Evolutionary conservation across 2,888 invertebrate genomes (phyloP).

Genomic region (Erebia palarica): DNA sequence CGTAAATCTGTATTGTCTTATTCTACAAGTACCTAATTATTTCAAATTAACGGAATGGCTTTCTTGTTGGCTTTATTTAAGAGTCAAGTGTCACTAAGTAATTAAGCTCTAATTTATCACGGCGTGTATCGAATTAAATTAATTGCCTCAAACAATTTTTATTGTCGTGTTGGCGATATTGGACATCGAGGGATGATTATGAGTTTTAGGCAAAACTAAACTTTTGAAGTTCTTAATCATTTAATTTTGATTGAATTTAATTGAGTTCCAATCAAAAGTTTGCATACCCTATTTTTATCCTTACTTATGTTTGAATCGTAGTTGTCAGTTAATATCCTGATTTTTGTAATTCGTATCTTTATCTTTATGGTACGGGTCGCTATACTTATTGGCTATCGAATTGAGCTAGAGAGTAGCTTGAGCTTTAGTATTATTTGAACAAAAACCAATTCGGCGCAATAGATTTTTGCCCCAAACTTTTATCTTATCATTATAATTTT

Average conservation of each 20-base stretch:
- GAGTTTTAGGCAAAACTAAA: neutral
- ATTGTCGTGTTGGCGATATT: neutral
- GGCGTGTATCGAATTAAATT: slow-evolving; percentile 19
- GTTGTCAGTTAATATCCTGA: neutral
- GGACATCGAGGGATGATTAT: neutral
- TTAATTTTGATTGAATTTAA: neutral
- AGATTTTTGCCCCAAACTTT: neutral
- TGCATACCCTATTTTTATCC: neutral
- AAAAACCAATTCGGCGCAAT: slow-evolving; percentile 2
- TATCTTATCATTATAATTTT: neutral
- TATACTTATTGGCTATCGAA: too few relatives aligned
- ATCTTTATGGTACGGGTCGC: too few relatives aligned
- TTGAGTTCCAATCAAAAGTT: neutral
- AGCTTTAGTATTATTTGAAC: neutral
- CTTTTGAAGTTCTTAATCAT: neutral
- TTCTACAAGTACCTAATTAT: neutral
- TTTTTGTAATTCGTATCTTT: too few relatives aligned
- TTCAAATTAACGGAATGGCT: slow-evolving; percentile 15
- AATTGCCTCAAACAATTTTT: slow-evolving; percentile 15
- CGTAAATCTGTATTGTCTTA: neutral
- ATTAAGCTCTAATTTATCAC: slow-evolving; percentile 24
- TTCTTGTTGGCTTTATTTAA: slow-evolving; percentile 20
- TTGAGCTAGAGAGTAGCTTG: too few relatives aligned
- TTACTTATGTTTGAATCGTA: neutral
- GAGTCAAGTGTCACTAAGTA: slow-evolving; percentile 22